A percentile compares a stretch with the other conserved stretches of the same genome.
phyloP scores from a whole-genome alignment of 2,113 vertebrate genomes.

The Taurulus bubalis region DNA sequence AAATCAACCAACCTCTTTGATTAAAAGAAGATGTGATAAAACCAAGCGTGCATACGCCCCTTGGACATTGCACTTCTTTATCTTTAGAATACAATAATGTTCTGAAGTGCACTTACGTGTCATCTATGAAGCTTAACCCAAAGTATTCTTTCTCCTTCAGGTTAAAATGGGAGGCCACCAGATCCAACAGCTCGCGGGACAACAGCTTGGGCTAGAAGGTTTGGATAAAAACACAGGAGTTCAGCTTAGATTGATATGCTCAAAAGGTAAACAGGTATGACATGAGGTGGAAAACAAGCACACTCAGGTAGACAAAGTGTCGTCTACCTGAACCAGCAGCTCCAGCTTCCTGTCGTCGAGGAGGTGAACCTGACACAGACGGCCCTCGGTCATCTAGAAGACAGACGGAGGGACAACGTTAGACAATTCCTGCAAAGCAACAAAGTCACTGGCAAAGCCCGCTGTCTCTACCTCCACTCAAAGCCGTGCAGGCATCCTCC shows the following conservation, averaged over 20 bases:
- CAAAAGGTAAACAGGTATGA: background rate
- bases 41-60: background rate
- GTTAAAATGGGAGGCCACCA: constrained; percentile 97
- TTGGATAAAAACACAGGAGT: constrained; percentile 13
- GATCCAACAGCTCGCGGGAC: constrained; percentile 93
- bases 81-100: background rate
- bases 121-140: constrained; percentile 93
- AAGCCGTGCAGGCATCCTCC: background rate
- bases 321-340: constrained; percentile 95
- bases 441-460: background rate
- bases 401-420: constrained; percentile 53
- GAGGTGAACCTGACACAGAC: constrained; percentile 93
- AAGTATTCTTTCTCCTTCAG: constrained; percentile 99
- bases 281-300: background rate
- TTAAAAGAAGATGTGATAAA: background rate
- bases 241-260: background rate
- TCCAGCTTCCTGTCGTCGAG: constrained; percentile 95
- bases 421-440: constrained; percentile 11
- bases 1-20: constrained; percentile 11
- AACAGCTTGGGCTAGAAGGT: constrained; percentile 92
- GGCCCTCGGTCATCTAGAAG: constrained; percentile 95
- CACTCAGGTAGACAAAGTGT: no score
- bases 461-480: constrained; percentile 10
- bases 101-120: constrained; percentile 86
- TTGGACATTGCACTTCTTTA: background rate